These are phyloP conservation scores for Crotalus tigris DNA, from an alignment of 2,113 vertebrate species.

Conservation along the genomic window DNA sequence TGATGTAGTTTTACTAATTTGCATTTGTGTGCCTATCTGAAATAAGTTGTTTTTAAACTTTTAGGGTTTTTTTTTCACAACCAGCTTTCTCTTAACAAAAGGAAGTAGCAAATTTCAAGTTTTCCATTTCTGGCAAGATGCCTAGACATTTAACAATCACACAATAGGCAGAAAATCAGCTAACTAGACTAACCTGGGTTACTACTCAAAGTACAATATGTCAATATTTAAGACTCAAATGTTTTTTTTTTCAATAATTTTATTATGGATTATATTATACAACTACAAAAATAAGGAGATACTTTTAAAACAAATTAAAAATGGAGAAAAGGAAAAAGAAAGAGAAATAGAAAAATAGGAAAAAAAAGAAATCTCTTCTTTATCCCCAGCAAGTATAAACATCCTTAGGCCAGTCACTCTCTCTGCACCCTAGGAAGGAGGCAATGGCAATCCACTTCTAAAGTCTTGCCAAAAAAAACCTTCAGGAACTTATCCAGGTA, in stretches of 20 bases:
- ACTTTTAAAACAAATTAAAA: neutral
- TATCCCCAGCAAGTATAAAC: neutral
- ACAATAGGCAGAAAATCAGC: neutral
- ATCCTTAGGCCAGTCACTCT: neutral
- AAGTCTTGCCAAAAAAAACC: neutral
- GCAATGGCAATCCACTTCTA: neutral
- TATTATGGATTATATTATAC: neutral
- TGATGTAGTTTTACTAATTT: slow-evolving; percentile 1
- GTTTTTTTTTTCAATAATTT: neutral
- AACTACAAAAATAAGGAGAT: neutral
- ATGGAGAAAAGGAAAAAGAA: neutral
- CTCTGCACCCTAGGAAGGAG: neutral
- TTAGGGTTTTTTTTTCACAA: neutral
- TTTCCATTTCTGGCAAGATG: neutral
- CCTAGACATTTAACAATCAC: neutral
- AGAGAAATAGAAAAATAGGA: neutral
- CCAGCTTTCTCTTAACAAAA: neutral
- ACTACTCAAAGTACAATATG: neutral
- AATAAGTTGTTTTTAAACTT: neutral
- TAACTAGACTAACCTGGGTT: neutral
- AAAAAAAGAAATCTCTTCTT: neutral
- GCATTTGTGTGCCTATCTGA: neutral
- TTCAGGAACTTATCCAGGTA: neutral
- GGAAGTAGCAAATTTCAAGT: neutral
- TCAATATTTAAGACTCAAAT: neutral